Base-by-base conservation (phyloP, 2,888 invertebrate species). In the Phortica magna region DNA sequence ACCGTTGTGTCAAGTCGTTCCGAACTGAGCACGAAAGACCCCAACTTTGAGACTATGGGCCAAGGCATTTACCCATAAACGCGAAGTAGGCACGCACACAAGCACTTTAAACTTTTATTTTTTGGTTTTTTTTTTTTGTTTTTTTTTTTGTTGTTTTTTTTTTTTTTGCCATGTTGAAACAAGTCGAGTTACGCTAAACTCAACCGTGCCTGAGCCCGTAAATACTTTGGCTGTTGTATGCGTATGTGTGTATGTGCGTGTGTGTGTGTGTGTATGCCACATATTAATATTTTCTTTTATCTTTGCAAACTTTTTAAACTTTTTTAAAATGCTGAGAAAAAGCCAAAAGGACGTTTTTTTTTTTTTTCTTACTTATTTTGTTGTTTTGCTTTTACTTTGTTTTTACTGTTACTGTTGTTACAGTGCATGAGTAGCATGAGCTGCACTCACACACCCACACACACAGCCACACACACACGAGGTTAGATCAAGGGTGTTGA, bases 251-350 rank as follows among this genome's bases (percentile, higher is more conserved):
- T 43, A 19, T 48, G 68, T 43, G 43, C 7, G 43, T 68, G 22
- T 17, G 76, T 55, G 72, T 19, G 67, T 64, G 61, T 39, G 74
- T 55, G 74, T 55, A 67, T 42, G 22, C 76, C 74, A 72, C 76
- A 77, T 78, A 77, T 76, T 79, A 78, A 79, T 80, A 88, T 83
- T 83, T 61, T 85, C 81, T 84, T 85, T 85, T 87, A 85, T 88
- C 86, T 87, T 82, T 78, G 81, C 75, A 83, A 89, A 88, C 78
- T 89, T 89, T 79, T 88, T 83, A 75, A 86, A 83, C 83, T 87
- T 85, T 88, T 17, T 87, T 85, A 78, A 80, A 85, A 88, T 83
- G 81, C 83, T 78, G 81, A 74, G 75, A 81, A 84, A 79, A 78
- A 79, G 81, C 84, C 68, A 78, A 84, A 88, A 88, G 87, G 87